These are phyloP conservation scores for Timandra comae DNA, from an alignment of 2,888 invertebrate genomes.

Conservation along the genomic window DNA sequence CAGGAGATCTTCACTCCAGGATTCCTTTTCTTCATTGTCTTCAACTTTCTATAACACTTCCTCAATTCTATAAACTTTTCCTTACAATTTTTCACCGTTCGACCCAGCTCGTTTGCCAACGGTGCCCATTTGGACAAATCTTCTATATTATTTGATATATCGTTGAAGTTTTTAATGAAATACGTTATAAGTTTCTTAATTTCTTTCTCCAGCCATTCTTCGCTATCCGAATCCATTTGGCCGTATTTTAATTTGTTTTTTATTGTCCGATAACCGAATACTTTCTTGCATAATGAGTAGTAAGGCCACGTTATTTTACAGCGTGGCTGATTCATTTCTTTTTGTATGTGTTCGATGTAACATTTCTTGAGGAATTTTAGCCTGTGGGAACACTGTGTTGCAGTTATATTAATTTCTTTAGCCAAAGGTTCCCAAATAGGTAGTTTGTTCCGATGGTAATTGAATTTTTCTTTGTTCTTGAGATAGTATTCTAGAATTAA, in stretches of 20 bases:
- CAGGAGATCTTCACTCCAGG: slow-evolving; percentile 57
- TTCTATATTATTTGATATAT: slow-evolving; percentile 34
- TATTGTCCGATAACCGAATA: slow-evolving; percentile 58
- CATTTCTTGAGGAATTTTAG: slow-evolving; percentile 60
- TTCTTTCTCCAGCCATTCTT: slow-evolving; percentile 57
- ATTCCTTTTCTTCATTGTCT: slow-evolving; percentile 51
- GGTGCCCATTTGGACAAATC: slow-evolving; percentile 38
- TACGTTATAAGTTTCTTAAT: slow-evolving; percentile 52
- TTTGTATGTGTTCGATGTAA: slow-evolving; percentile 50
- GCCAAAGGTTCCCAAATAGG: slow-evolving; percentile 48
- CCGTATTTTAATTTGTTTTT: slow-evolving; percentile 53
- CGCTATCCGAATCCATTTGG: slow-evolving; percentile 36
- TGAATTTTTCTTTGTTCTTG: slow-evolving; percentile 58
- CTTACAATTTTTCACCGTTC: slow-evolving; percentile 37
- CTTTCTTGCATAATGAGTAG: slow-evolving; percentile 59
- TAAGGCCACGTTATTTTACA: slow-evolving; percentile 64
- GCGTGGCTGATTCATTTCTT: slow-evolving; percentile 60
- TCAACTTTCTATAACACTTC: slow-evolving; percentile 58
- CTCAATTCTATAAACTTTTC: slow-evolving; percentile 58
- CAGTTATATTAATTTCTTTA: slow-evolving; percentile 45
- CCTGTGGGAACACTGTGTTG: slow-evolving; percentile 54
- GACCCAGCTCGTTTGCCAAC: slow-evolving; percentile 37
- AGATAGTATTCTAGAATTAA: slow-evolving; percentile 61
- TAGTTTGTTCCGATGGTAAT: slow-evolving; percentile 36
- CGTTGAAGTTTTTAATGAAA: slow-evolving; percentile 41